Evolutionary conservation across 2,113 vertebrate species (phyloP).

Genomic region (Prietella phreatophila): DNA sequence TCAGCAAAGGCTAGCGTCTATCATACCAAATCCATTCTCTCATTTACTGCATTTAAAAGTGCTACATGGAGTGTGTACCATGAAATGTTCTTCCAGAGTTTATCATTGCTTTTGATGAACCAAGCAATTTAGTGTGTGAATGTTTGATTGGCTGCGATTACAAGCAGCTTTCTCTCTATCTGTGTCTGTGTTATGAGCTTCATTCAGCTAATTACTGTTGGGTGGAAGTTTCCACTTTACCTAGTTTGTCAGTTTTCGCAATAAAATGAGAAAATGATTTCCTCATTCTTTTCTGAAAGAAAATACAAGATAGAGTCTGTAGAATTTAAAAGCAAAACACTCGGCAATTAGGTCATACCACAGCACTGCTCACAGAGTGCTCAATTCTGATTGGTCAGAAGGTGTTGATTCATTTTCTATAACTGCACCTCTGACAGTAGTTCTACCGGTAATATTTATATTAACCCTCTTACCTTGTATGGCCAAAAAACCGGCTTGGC

Average conservation of each 20-base stretch:
- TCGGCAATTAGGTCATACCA: not conserved
- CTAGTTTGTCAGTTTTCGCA: not conserved
- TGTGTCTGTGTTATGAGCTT: not conserved
- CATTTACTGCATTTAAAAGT: slow-evolving; percentile 30
- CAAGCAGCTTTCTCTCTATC: not conserved
- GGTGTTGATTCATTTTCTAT: not conserved
- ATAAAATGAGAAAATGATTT: not conserved
- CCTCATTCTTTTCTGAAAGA: not conserved
- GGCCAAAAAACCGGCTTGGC: no score
- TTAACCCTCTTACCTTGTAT: no score
- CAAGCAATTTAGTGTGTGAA: not conserved
- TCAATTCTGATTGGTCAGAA: not conserved
- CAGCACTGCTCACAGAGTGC: not conserved
- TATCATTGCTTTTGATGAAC: not conserved
- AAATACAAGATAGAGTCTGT: not conserved
- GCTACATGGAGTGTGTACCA: not conserved
- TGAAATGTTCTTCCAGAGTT: not conserved
- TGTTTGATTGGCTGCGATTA: not conserved
- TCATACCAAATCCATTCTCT: slow-evolving; percentile 32
- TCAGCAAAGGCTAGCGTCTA: slow-evolving; percentile 32
- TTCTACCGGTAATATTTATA: not conserved
- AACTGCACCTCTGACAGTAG: not conserved
- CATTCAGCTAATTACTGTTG: not conserved
- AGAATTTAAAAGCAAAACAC: not conserved
- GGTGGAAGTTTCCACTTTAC: not conserved